Evolutionary conservation across 2,113 vertebrate genomes (phyloP), one percentile per base, ranked within the genome.

Genomic region (Cololabis saira): DNA sequence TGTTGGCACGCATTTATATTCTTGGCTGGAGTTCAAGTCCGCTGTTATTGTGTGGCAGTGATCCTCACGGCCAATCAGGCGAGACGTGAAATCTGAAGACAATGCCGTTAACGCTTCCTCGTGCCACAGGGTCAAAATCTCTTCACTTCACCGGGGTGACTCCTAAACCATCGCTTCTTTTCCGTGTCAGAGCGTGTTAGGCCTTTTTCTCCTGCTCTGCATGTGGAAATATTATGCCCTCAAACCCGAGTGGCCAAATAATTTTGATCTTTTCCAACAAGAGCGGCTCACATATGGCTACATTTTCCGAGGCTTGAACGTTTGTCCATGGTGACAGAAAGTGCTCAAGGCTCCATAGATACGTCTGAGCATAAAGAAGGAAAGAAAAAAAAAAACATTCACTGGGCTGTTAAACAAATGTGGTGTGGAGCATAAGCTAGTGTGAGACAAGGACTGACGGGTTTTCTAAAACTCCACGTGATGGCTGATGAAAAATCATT

Each of bases 171-270:
- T 17, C 37, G 53, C 67, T 27, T 70, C 52, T n/a, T 52, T 44
- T 47, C 24, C 54, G 59, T 87, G 85, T 83, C 82, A 85, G 47
- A 80, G 80, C 63, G 74, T 13, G 74, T 87, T 87, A 84, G 68
- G 27, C 21, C 76, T 19, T 3, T 60, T 60, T 24, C 58, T 30
- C 22, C 49, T 41, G 41, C 56, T 73, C 55, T 19, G 15, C 17
- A 18, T 51, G 21, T 40, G 72, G 78, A 83, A 78, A 70, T 59
- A 60, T 80, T 68, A 50, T 78, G 78, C 75, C 82, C 78, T 61
- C 54, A 51, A 77, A 82, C 75, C 64, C 54, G 50, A 83, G 44
- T 67, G 70, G 71, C 44, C 71, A 66, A 50, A 74, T 72, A 41
- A 68, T 53, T 73, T 12, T 0, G 54, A 66, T 75, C 64, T 45